A percentile compares a stretch with the other conserved stretches of the same genome.
Evolutionary conservation across 2,888 invertebrate genomes (phyloP).

Genomic region (Ctena decussata): DNA sequence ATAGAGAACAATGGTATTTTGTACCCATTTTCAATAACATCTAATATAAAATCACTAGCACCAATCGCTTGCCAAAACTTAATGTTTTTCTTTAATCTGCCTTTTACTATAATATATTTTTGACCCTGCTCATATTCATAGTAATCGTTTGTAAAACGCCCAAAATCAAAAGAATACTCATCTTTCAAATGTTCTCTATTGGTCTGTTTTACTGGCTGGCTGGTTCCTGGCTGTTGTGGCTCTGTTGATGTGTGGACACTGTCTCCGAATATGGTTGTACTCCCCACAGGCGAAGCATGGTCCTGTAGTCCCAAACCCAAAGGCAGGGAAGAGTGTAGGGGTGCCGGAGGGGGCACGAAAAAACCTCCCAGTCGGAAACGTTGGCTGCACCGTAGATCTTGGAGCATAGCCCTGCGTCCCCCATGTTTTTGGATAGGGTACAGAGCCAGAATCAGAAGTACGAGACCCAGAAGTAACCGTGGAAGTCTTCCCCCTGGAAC

Average conservation of each 20-base stretch:
- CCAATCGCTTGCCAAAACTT: conserved; percentile 43
- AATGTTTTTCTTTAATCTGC: conserved; percentile 17
- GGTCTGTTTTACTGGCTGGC: too few relatives aligned
- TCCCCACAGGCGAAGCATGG: conserved; percentile 3
- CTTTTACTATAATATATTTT: conserved; percentile 29
- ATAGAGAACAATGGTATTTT: conserved; percentile 42
- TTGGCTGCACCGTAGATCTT: too few relatives aligned
- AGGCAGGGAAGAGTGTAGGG: not conserved
- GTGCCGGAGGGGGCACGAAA: too few relatives aligned
- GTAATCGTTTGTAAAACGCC: conserved; percentile 21
- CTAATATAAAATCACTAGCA: conserved; percentile 27
- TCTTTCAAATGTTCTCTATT: too few relatives aligned
- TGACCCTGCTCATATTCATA: conserved; percentile 40
- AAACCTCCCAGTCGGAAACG: too few relatives aligned
- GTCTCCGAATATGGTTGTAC: not conserved
- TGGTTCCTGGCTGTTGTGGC: too few relatives aligned
- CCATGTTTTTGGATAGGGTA: too few relatives aligned
- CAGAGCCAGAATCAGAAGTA: too few relatives aligned
- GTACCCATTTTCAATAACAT: conserved; percentile 41
- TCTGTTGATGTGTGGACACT: not conserved
- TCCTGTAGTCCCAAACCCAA: too few relatives aligned
- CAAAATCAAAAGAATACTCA: conserved; percentile 4
- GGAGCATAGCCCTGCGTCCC: too few relatives aligned
- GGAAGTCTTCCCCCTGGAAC: too few relatives aligned
- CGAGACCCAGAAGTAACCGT: too few relatives aligned